Conservation (phyloP, 2,797 vertebrate species). For the Podargus strigoides region DNA sequence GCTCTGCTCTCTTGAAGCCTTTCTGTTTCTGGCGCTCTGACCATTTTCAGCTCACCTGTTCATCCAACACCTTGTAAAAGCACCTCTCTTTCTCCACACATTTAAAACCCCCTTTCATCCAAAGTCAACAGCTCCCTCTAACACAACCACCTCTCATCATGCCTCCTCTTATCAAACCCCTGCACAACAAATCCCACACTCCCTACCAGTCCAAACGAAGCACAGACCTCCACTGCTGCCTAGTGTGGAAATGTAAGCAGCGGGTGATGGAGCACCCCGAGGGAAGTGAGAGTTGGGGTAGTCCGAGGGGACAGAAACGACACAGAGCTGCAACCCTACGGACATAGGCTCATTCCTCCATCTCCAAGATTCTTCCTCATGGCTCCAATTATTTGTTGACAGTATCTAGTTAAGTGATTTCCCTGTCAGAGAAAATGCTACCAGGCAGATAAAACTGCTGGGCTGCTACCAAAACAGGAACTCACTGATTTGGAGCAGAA, state of each 20-base stretch:
- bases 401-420: neutral
- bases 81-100: neutral
- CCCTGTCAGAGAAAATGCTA: neutral
- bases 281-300: fast-evolving
- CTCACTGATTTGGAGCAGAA: neutral
- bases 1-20: neutral
- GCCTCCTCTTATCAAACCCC: neutral
- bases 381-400: neutral
- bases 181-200: neutral
- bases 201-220: neutral
- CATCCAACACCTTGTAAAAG: neutral
- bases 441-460: neutral
- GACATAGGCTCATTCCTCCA: neutral
- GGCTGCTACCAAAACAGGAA: neutral
- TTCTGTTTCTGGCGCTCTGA: neutral
- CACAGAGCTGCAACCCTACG: neutral
- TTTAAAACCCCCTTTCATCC: neutral
- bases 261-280: neutral
- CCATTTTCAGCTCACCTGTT: neutral
- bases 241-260: neutral
- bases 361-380: neutral
- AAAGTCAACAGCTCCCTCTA: neutral
- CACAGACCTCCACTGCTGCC: neutral
- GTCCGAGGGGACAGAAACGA: neutral
- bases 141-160: neutral